Base-by-base conservation (phyloP, 30 jellyfish, hydroid and myxozoan species). In the Cassiopea andromeda region DNA sequence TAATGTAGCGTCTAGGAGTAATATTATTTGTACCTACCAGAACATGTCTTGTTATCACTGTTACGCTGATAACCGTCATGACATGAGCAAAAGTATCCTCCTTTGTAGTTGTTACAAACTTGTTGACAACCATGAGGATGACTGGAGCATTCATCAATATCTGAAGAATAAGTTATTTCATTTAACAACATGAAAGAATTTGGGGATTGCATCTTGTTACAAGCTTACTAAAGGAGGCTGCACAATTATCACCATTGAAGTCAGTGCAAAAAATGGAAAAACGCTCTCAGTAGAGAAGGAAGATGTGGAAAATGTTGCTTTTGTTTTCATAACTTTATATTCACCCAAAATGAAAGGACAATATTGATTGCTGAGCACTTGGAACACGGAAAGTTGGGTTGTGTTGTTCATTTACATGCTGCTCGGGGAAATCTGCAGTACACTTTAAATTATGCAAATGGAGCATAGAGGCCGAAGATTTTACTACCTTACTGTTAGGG, bases 51-150 rank as follows among this genome's bases (percentile, higher is more conserved):
- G 90, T 78, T 87, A 81, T 87, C 94, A 1, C 58, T 44, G 16
- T 87, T 87, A 72, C 77, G 45, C 59, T 61, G 82, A 75, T 44
- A 87, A 27, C 94, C 94, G 69, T 15, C 60, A 14, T 78, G 58
- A 47, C 94, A 87, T 18, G 90, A 64, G 81, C 94, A 87, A 48
- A 60, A 87, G 85, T 27, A 87, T 3, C 94, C 90, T 2, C 94
- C 94, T 69, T 67, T 79, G 85, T 61, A 87, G 69, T 87, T 87
- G 79, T 87, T 87, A 59, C 94, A 87, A 64, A 10, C 27, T 15
- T 87, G 94, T 44, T 78, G 85, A 66, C 94, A 87, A 1, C 85
- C 90, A 78, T 87, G 94, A 2, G 44, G 61, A 71, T 66, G 70
- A 50, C 46, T 1, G 0, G 47, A 1, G 72, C 94, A 87, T 54